Conservation (phyloP, 1,140 invertebrate genomes). For the Drosophila yakuba region DNA sequence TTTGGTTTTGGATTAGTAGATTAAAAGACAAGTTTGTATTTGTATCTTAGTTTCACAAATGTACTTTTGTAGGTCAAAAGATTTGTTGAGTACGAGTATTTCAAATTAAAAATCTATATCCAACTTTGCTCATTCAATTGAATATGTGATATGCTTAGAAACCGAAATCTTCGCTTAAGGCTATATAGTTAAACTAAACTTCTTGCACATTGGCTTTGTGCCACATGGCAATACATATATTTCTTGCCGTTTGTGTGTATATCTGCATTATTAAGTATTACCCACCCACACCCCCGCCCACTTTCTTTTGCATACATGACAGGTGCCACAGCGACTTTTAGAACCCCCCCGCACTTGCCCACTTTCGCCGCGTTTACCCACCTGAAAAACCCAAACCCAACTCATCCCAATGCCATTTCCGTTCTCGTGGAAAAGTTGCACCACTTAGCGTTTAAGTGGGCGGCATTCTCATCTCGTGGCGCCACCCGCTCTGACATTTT, state of each 20-base stretch:
- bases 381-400: neutral
- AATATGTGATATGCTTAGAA: too few relatives aligned
- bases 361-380: slow-evolving; percentile 20
- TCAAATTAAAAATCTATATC: too few relatives aligned
- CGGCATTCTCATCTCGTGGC: slow-evolving; percentile 55
- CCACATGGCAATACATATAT: slow-evolving; percentile 16
- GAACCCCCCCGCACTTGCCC: neutral
- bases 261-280: slow-evolving; percentile 49
- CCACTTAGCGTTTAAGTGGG: slow-evolving; percentile 81
- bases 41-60: neutral
- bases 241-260: slow-evolving; percentile 18
- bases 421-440: slow-evolving; percentile 53
- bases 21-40: too few relatives aligned
- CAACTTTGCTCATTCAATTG: too few relatives aligned
- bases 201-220: slow-evolving; percentile 21
- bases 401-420: slow-evolving; percentile 16
- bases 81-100: too few relatives aligned
- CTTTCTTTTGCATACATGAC: slow-evolving; percentile 41
- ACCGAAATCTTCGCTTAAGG: neutral
- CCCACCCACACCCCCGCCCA: slow-evolving; percentile 13
- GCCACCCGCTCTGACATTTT: slow-evolving; percentile 67
- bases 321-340: slow-evolving; percentile 30
- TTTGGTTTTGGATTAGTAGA: too few relatives aligned
- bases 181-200: neutral
- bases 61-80: neutral